Evolutionary conservation across 1,140 invertebrate species (phyloP).

Genomic region (Leptopilina clavipes): DNA sequence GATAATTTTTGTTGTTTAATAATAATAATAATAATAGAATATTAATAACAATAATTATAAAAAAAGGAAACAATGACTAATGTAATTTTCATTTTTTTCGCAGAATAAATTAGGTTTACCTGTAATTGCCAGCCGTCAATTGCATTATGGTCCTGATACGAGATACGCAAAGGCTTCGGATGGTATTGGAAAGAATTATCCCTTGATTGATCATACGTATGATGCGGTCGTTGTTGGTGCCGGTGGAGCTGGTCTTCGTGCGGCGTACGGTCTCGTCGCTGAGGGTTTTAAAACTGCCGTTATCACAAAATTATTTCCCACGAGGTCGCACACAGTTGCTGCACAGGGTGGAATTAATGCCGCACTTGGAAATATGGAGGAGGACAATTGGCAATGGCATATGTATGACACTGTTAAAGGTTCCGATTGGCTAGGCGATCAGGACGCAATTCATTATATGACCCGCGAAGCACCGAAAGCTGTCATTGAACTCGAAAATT

Average conservation of each 20-base stretch:
- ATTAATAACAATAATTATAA: too few species aligned
- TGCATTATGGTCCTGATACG: conserved; percentile 65
- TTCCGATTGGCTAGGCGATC: conserved; percentile 99
- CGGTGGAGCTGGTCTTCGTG: conserved; percentile 96
- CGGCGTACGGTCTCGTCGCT: conserved; percentile 96
- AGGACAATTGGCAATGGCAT: conserved; percentile 97
- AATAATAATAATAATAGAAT: too few species aligned
- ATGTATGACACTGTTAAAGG: conserved; percentile 99
- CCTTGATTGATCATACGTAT: conserved; percentile 95
- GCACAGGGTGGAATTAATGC: conserved; percentile 99
- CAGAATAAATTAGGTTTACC: conserved; percentile 70
- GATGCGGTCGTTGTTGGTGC: conserved; percentile 99
- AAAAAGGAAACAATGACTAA: too few species aligned
- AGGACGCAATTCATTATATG: conserved; percentile 99
- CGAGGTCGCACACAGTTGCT: conserved; percentile 96
- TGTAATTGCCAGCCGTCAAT: conserved; percentile 58
- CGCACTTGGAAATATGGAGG: conserved; percentile 86
- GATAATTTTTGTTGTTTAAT: too few species aligned
- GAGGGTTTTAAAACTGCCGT: conserved; percentile 98
- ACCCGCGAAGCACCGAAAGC: conserved; percentile 96
- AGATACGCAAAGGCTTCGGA: conserved; percentile 68
- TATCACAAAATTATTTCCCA: conserved; percentile 99
- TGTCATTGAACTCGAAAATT: conserved; percentile 98
- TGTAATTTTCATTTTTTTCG: too few species aligned
- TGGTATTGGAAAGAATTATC: conserved; percentile 78